Conservation (phyloP, 2,113 vertebrate genomes). For the Genyomyrus donnyi region DNA sequence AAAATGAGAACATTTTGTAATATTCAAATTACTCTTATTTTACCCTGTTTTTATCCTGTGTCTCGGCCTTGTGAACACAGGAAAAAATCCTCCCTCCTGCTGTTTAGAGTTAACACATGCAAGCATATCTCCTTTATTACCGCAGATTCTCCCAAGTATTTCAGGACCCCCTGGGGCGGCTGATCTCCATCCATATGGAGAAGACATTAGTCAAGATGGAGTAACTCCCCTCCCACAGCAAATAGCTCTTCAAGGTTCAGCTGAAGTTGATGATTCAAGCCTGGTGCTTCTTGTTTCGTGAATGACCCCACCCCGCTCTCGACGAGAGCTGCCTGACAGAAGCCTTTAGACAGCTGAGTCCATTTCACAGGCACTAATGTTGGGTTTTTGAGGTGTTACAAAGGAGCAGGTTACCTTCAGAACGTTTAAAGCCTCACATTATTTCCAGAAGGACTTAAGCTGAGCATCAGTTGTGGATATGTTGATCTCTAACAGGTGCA, state of each 20-base stretch:
- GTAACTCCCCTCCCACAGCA: not conserved
- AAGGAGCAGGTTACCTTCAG: not conserved
- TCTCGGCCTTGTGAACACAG: not conserved
- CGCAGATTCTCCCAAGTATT: not conserved
- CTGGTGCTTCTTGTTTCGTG: not conserved
- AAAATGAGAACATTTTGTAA: not conserved
- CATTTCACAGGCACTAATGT: constrained; percentile 20
- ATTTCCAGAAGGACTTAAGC: not conserved
- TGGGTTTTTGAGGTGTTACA: constrained; percentile 14
- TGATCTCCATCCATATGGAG: constrained; percentile 18
- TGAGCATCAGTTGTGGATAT: not conserved
- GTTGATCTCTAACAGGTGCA: constrained; percentile 10
- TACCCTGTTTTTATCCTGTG: not conserved
- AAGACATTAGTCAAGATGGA: constrained; percentile 7
- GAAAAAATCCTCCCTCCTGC: not conserved
- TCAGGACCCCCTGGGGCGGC: not conserved
- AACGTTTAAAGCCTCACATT: constrained; percentile 11
- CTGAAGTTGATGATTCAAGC: not conserved
- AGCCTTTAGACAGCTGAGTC: not conserved
- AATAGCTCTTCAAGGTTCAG: constrained; percentile 2
- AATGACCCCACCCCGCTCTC: not conserved
- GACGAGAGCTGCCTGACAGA: not conserved
- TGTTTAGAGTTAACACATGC: not conserved
- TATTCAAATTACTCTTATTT: not conserved
- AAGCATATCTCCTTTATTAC: not conserved